Evolutionary conservation across 2,113 vertebrate genomes (phyloP), one percentile per base, ranked within the genome.

Genomic region (Cyphomyrus plagiostoma): DNA sequence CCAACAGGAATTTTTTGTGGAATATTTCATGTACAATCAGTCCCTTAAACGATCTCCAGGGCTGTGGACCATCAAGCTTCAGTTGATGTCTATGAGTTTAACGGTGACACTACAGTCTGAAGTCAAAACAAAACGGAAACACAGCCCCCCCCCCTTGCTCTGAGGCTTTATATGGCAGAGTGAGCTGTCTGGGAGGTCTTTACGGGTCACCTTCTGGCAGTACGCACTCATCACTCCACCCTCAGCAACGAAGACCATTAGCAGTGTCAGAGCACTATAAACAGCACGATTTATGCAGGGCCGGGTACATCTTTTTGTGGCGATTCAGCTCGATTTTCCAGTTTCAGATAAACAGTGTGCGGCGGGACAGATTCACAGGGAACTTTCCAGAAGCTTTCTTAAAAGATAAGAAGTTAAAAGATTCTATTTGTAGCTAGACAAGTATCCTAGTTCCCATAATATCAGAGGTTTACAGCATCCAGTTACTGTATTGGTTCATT

Each of bases 281-380:
- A 74, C 83, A 89, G 39, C 17, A n/a, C 8, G 89, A 86, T 86
- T 89, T 70, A 89, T 89, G 42, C 26, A 30, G 1, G 58, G 7
- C 39, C 4, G 53, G 39, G 3, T 39, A 62, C 6, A n/a, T 84
- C 52, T 58, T 85, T 89, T 58, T 56, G 30, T n/a, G 11, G 50
- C 1, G 23, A 62, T 6, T 21, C 52, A 46, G 39, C 50, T 23
- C 50, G 52, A 45, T 89, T 84, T 84, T 89, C 50, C 42, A 9
- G 80, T 30, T 62, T 84, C 30, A 62, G 77, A 85, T 85, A 83
- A 58, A 58, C 77, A 80, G 21, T 48, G 52, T 26, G 15, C 49
- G 53, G 19, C 39, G 30, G 49, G 30, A 26, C 50, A 56, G 49
- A 35, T 87, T 86, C n/a, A 6, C 48, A n/a, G 85, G 45, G 52